Base-by-base conservation (phyloP, 2,113 vertebrate species). In the Pseudolaguvia tuberculata region DNA sequence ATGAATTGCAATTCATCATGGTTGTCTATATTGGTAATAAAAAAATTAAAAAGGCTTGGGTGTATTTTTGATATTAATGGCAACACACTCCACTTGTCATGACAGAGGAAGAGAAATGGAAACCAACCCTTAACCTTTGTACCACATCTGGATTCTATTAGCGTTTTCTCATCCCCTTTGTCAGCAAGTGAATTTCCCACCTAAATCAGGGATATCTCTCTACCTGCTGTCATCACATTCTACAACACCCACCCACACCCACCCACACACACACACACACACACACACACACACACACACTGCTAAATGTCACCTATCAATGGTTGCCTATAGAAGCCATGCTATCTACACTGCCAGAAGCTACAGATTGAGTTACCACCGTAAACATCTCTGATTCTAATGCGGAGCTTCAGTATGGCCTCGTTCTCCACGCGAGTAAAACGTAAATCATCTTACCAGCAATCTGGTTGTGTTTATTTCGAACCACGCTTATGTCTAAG, bases 301-400 rank as follows among this genome's bases (percentile, higher is more conserved):
- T 11, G 53, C 78, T 78, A 65, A 62, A 81, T 83, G 79, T 83
- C 83, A 83, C 78, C 20, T 78, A 81, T 78, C 75, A 83, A 75
- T 55, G 78, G 65, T 83, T 81, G 83, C 75, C 77, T 70, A 57
- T 50, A 70, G 70, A 62, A 82, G 67, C n/a, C 29, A 81, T 82
- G 85, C 57, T 76, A 89, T 88, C 77, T 84, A 75, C 85, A 87
- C 83, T 75, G 68, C 53, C 78, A 73, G 75, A 82, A 81, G 83
- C 80, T 66, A 80, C 65, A 75, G 85, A 84, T 87, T 79, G 74
- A 72, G 85, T 87, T 88, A 84, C 87, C 82, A 71, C 65, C 77
- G 76, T 86, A 86, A 84, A 87, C 81, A 82, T 79, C 82, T 79
- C 47, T 1, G 23, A 9, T 42, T 21, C 23, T 53, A 74, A 78